Percentiles rank a stretch among this genome's conserved stretches.
Conservation (phyloP, 1,140 invertebrate genomes). For the Metaphire vulgaris region DNA sequence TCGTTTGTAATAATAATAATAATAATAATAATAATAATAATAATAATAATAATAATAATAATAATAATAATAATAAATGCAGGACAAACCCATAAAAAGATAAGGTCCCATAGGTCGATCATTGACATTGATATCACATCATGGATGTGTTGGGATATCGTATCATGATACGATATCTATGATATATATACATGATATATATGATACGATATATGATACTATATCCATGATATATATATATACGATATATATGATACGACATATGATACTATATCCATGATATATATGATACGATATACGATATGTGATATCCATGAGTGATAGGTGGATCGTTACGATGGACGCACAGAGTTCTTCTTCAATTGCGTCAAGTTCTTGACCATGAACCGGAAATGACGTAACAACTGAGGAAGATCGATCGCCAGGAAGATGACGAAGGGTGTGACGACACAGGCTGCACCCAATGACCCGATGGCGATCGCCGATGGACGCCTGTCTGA, state of each 20-base stretch:
- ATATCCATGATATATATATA: neutral
- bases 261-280: neutral
- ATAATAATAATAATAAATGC: too few relatives aligned
- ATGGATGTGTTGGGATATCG: too few relatives aligned
- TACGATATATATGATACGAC: neutral
- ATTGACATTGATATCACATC: too few relatives aligned
- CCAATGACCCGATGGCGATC: neutral
- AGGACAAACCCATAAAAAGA: too few relatives aligned
- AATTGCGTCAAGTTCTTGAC: neutral
- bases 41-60: too few relatives aligned
- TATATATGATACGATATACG: too few relatives aligned
- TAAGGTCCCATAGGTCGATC: too few relatives aligned
- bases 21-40: too few relatives aligned
- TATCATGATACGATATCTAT: neutral
- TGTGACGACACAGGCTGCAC: neutral
- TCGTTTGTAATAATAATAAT: too few relatives aligned
- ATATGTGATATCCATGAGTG: too few relatives aligned
- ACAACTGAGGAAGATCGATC: neutral
- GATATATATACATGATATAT: neutral
- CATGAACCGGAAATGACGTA: neutral
- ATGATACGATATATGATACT: neutral
- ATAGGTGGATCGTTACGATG: too few relatives aligned
- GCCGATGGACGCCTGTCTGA: neutral
- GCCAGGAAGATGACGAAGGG: neutral
- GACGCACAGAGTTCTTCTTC: neutral